phyloP scores from a whole-genome alignment of 2,888 invertebrate species.

The Sclerodermus sp. region DNA sequence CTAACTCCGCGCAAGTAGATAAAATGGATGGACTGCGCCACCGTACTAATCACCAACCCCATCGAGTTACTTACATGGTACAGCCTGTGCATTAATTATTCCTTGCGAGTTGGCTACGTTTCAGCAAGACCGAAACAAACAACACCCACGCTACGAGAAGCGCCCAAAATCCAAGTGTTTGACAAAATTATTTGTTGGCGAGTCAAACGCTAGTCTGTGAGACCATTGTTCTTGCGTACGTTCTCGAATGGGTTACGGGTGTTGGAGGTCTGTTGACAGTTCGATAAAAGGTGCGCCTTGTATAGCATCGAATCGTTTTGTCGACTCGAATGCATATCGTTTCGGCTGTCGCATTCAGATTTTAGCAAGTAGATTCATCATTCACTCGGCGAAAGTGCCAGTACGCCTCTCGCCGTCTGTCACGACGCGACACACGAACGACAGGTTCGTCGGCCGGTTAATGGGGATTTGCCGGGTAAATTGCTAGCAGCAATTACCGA shows the following conservation, averaged over 20 bases:
- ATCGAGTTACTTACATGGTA: no score
- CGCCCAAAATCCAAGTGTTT: no score
- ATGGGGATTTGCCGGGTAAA: slow-evolving; percentile 49
- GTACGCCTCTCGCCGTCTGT: slow-evolving; percentile 5
- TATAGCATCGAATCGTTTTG: background rate
- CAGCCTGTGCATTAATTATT: no score
- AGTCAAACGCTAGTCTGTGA: no score
- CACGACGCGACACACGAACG: slow-evolving; percentile 16
- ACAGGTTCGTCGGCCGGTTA: slow-evolving; percentile 34
- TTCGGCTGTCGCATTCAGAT: slow-evolving; percentile 11
- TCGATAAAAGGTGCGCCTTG: no score
- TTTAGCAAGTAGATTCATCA: slow-evolving; percentile 12
- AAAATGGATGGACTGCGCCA: slow-evolving; percentile 18
- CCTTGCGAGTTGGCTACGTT: no score
- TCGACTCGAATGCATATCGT: slow-evolving; percentile 9
- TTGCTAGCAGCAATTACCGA: slow-evolving; percentile 51
- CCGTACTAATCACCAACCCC: slow-evolving; percentile 6
- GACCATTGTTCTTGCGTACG: no score
- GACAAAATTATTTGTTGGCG: no score
- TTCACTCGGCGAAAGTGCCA: background rate
- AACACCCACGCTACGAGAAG: no score
- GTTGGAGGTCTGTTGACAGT: no score
- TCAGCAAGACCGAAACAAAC: no score
- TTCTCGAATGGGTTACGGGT: no score
- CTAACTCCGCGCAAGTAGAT: slow-evolving; percentile 12